Base-by-base conservation (phyloP, 2,888 invertebrate species). In the Troides oblongomaculatus region DNA sequence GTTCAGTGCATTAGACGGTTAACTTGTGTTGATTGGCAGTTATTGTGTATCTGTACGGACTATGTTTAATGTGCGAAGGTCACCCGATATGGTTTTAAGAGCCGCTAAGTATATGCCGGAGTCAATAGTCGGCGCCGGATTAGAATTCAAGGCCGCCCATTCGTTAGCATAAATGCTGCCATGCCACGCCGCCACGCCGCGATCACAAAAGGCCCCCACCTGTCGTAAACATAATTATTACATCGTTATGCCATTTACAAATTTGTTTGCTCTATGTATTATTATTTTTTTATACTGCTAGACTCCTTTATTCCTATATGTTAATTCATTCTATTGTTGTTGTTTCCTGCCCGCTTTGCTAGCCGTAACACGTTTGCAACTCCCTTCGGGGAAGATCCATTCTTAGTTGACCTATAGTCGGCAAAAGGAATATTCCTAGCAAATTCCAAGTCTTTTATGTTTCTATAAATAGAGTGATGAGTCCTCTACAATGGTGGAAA, bases 41-140 rank as follows among this genome's bases (percentile, higher is more conserved):
- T 58, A 65, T 64, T 58, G 64, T 65, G 12, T 58, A 46, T 62
- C 57, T 8, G n/a, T 30, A 25, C 39, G 25, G 30, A 50, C 59
- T 66, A 66, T 66, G 56, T 66, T 61, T 66, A 66, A 62, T 18
- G n/a, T 14, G 17, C 23, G 66, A 61, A 66, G 66, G 62, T 61
- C 66, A 39, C 39, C 66, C 53, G 25, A 60, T 50, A 39, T 10
- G 53, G 53, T 53, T 62, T 53, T 39, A 62, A 61, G 62, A n/a
- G 36, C 39, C 8, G 36, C 23, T 57, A 23, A 43, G 59, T 59
- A 30, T 46, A 30, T 21, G 30, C 25, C 14, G 10, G 60, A 62
- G 64, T 69, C 56, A 66, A 62, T 53, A 66, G 69, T 70, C 62
- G n/a, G 61, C 64, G 23, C 46, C 50, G 39, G n/a, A 66, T 66